Conservation (phyloP, 2,797 vertebrate species). For the Falco concolor region DNA sequence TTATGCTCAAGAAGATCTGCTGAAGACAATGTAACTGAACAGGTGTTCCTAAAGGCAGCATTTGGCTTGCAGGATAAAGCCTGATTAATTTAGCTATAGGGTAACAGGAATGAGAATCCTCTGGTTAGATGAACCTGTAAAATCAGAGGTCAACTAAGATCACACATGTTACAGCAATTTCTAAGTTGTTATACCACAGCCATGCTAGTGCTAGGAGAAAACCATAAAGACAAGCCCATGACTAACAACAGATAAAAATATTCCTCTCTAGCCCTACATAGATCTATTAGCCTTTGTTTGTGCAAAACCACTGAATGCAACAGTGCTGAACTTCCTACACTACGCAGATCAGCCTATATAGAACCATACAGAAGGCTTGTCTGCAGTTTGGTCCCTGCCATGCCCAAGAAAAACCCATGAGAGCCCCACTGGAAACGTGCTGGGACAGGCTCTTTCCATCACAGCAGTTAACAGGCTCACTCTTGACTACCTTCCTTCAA, state of each 20-base stretch:
- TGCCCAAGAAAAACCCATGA: background rate
- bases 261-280: background rate
- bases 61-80: conserved; percentile 19
- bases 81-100: conserved; percentile 55
- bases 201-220: background rate
- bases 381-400: background rate
- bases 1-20: background rate
- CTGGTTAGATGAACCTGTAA: conserved; percentile 67
- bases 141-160: conserved; percentile 68
- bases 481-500: background rate
- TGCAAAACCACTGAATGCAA: background rate
- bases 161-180: conserved; percentile 55
- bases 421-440: background rate
- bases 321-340: background rate
- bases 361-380: background rate
- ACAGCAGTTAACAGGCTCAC: background rate
- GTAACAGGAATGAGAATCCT: conserved; percentile 61
- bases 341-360: background rate
- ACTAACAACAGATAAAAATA: background rate
- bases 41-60: conserved; percentile 35
- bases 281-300: background rate
- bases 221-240: background rate
- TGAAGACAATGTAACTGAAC: conserved; percentile 18
- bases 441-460: background rate
- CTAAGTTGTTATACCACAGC: background rate